Conservation (phyloP, 2,113 vertebrate genomes). For the Upupa epops region DNA sequence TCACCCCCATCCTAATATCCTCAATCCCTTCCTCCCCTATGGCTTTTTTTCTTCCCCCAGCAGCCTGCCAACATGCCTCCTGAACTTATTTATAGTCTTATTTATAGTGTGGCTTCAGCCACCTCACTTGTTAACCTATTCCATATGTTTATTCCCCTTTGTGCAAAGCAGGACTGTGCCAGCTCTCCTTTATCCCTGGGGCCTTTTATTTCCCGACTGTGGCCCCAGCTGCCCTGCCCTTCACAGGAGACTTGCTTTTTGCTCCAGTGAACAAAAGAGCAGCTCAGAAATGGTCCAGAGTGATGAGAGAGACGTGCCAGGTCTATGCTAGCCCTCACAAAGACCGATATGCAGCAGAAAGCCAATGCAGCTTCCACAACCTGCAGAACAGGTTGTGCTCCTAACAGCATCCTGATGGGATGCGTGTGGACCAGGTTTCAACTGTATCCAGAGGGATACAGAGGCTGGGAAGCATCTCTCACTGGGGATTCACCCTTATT, state of each 20-base stretch:
- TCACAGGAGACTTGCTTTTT: neutral
- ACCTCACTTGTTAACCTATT: conserved; percentile 43
- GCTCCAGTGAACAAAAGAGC: neutral
- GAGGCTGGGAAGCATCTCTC: neutral
- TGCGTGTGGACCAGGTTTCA: neutral
- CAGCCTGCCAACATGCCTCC: neutral
- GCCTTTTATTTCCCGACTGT: neutral
- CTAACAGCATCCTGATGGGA: rapidly evolving
- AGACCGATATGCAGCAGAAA: neutral
- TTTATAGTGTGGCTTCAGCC: conserved; percentile 21
- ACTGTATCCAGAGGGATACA: neutral
- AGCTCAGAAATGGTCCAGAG: neutral
- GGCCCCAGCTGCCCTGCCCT: neutral
- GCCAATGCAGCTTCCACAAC: neutral
- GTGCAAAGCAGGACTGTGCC: neutral
- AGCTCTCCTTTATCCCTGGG: neutral
- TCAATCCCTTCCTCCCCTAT: neutral
- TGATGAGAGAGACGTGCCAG: neutral
- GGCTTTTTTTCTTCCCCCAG: neutral
- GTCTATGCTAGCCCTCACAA: neutral
- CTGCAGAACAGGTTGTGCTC: neutral
- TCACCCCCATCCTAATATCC: neutral
- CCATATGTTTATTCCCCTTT: conserved; percentile 50
- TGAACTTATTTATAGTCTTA: conserved; percentile 49
- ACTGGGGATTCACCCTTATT: neutral